These are phyloP conservation scores for Drosophila nasuta DNA, from an alignment of 1,140 invertebrate species.

Conservation along the genomic window DNA sequence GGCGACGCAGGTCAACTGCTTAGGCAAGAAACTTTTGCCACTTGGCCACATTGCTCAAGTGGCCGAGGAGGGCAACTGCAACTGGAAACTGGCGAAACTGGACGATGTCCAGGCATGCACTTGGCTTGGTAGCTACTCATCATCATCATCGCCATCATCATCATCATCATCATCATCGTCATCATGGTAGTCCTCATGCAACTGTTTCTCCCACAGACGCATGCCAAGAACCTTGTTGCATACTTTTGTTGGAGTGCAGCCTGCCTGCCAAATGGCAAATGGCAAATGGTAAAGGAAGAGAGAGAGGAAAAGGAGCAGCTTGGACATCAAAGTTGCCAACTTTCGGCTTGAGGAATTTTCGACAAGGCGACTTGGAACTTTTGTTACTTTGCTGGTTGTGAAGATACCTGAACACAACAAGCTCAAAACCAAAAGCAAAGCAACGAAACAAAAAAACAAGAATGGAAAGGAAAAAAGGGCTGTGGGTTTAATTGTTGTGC, in stretches of 20 bases:
- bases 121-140: constrained; percentile 49
- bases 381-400: constrained; percentile 67
- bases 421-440: neutral
- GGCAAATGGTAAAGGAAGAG: neutral
- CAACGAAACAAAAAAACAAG: constrained; percentile 9
- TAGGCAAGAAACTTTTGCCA: constrained; percentile 53
- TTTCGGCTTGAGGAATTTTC: constrained; percentile 82
- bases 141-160: neutral
- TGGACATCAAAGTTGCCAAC: constrained; percentile 79
- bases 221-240: constrained; percentile 44
- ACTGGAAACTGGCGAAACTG: constrained; percentile 41
- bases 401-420: constrained; percentile 49
- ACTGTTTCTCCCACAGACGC: constrained; percentile 34
- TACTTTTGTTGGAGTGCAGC: constrained; percentile 42
- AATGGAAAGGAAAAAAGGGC: constrained; percentile 40
- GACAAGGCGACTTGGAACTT: constrained; percentile 77
- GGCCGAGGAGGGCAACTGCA: constrained; percentile 29
- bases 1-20: constrained; percentile 36
- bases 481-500: constrained; percentile 70
- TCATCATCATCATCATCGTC: neutral
- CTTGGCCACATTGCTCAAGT: constrained; percentile 56
- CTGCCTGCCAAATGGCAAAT: neutral
- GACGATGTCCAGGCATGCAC: constrained; percentile 72
- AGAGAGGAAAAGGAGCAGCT: constrained; percentile 16
- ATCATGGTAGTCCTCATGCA: neutral